Conservation (phyloP, 2,797 vertebrate genomes). For the Urophycis tenuis region DNA sequence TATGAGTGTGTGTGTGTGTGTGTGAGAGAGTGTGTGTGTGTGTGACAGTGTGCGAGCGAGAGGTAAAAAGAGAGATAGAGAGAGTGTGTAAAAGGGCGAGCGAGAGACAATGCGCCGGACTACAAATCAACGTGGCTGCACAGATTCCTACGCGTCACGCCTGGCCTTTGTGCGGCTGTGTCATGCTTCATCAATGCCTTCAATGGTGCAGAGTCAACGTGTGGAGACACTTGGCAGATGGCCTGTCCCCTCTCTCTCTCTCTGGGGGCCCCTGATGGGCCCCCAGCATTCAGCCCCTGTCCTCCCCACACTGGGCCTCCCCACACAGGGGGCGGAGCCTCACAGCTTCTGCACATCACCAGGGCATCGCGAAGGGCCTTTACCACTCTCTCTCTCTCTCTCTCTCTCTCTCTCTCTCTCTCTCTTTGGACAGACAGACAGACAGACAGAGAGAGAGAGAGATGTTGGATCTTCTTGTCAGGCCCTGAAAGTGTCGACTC, state of each 20-base stretch:
- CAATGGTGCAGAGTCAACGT: not conserved
- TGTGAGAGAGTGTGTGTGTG: too few relatives aligned
- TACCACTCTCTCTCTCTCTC: too few relatives aligned
- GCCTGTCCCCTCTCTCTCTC: not conserved
- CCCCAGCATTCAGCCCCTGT: too few relatives aligned
- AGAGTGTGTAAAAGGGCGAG: not conserved
- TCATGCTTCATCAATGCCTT: not conserved
- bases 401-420: too few relatives aligned
- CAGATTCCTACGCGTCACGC: not conserved
- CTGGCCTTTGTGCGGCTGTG: too few relatives aligned
- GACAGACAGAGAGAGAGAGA: too few relatives aligned
- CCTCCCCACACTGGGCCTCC: too few relatives aligned
- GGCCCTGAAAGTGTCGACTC: too few relatives aligned
- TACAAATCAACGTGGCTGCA: not conserved
- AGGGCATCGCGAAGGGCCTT: not conserved
- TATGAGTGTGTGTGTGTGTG: too few relatives aligned
- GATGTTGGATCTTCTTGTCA: too few relatives aligned
- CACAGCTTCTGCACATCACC: not conserved
- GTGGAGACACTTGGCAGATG: not conserved
- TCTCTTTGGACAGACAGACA: not conserved
- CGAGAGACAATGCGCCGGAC: too few relatives aligned
- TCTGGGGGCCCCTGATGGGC: too few relatives aligned
- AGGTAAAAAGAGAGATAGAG: not conserved
- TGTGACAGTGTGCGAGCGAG: not conserved
- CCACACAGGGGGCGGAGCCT: not conserved